Evolutionary conservation across 1,140 invertebrate species (phyloP).

Genomic region (Asobara japonica): DNA sequence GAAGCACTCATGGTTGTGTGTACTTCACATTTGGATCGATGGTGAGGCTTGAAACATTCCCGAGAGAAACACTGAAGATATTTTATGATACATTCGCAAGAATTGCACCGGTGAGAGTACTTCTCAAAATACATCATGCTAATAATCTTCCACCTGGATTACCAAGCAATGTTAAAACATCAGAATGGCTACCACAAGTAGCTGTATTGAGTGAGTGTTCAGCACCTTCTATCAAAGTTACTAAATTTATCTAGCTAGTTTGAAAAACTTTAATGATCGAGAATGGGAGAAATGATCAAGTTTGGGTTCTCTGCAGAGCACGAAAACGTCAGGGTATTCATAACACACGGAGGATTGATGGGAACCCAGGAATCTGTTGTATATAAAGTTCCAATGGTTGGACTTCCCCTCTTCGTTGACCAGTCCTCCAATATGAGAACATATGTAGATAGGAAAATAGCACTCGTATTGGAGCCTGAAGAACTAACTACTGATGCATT

Average conservation of each 20-base stretch:
- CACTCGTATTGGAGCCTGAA: constrained; percentile 29
- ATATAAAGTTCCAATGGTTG: constrained; percentile 60
- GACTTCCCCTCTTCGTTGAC: constrained; percentile 51
- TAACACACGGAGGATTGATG: constrained; percentile 64
- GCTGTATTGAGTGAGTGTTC: constrained; percentile 64
- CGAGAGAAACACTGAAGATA: constrained; percentile 46
- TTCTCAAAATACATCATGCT: constrained; percentile 68
- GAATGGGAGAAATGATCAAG: neutral
- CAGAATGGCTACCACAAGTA: constrained; percentile 74
- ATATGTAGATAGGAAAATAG: constrained; percentile 30
- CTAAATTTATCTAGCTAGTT: too few relatives aligned
- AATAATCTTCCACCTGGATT: constrained; percentile 52
- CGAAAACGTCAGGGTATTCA: constrained; percentile 54
- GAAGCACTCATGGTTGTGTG: constrained; percentile 55
- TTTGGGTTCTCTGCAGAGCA: constrained; percentile 45
- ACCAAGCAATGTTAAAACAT: constrained; percentile 68
- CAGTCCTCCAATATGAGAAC: constrained; percentile 32
- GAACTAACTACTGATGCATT: constrained; percentile 37
- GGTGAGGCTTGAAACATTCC: constrained; percentile 53
- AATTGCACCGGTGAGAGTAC: constrained; percentile 66
- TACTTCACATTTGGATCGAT: constrained; percentile 65
- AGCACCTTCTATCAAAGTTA: too few relatives aligned
- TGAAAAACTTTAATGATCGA: neutral
- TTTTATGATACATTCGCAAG: constrained; percentile 66
- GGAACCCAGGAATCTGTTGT: constrained; percentile 59